These are phyloP conservation scores for Altica lythri DNA, from an alignment of 2,888 invertebrate species.

Conservation along the genomic window DNA sequence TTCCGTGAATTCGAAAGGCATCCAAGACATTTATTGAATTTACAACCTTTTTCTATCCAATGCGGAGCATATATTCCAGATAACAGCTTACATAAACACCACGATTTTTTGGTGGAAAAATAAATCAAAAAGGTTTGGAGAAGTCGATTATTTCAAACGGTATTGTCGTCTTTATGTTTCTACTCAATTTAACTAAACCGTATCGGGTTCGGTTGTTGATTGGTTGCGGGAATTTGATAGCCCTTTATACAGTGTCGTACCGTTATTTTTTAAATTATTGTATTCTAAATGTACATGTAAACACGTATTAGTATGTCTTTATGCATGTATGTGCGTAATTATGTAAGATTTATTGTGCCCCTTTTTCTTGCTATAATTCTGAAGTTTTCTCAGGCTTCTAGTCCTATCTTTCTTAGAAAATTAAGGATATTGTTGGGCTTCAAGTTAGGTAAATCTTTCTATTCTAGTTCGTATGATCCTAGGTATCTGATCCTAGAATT, in stretches of 20 bases:
- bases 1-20: conserved; percentile 13
- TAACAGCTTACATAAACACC: conserved; percentile 24
- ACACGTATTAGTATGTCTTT: too few relatives aligned
- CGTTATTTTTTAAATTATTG: too few relatives aligned
- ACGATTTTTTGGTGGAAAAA: conserved; percentile 24
- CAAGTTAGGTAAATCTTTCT: too few relatives aligned
- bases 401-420: too few relatives aligned
- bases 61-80: conserved; percentile 19
- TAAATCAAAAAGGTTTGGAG: conserved; percentile 28
- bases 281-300: too few relatives aligned
- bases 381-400: too few relatives aligned
- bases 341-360: too few relatives aligned
- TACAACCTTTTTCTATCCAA: conserved; percentile 22
- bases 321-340: too few relatives aligned
- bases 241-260: conserved; percentile 8
- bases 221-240: conserved; percentile 36
- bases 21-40: conserved; percentile 23
- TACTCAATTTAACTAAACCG: conserved; percentile 46
- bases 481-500: too few relatives aligned
- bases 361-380: too few relatives aligned
- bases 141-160: conserved; percentile 28
- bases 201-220: conserved; percentile 43
- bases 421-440: too few relatives aligned
- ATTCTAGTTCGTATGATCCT: too few relatives aligned
- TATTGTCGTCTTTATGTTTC: conserved; percentile 41